Evolutionary conservation across 1,140 invertebrate genomes (phyloP), one percentile per base, ranked within the genome.

Genomic region (Teleogryllus occipitalis): DNA sequence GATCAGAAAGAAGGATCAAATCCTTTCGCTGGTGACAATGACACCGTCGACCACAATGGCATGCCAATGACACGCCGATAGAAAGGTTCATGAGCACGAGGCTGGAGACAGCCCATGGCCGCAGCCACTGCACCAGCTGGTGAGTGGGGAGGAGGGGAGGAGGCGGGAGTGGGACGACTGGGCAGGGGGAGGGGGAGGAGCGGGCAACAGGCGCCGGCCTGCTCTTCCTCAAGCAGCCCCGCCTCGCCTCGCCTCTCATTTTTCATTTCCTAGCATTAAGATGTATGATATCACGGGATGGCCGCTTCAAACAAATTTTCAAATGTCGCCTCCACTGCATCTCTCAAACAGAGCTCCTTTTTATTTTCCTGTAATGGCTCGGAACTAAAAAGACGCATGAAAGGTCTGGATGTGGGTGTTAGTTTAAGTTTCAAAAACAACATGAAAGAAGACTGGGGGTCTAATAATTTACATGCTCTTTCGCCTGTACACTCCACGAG

Each of bases 211-310:
- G 10, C 54, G 18, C 18, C 18, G 18, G 54, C 54, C 54, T 65
- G 54, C 54, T 65, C 54, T 65, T 18, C 54, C 54, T 65, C 54
- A 65, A 49, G 39, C 48, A 49, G 46, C 47, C 6, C 12, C 47
- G 18, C 8, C 47, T 77, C 47, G 18, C 8, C 47, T 77, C 7
- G 47, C 47, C 74, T 75, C 74, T 75, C 74, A n/a, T 75, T 75
- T 39, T 39, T 75, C 74, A 75, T 75, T 75, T 75, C 74, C 8
- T 39, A 18, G 78, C 74, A 75, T 79, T 79, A 79, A 79, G 78
- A 79, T 79, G 78, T 79, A 46, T 75, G 78, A 79, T 79, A 79
- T 79, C 78, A 54, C 74, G 72, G 74, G 73, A 79, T 75, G 47
- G 27, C 7, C 27, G 78, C 74, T 79, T 46, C 12, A 75, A 75